Conservation (phyloP, 2,113 vertebrate genomes). For the Nanorana parkeri region DNA sequence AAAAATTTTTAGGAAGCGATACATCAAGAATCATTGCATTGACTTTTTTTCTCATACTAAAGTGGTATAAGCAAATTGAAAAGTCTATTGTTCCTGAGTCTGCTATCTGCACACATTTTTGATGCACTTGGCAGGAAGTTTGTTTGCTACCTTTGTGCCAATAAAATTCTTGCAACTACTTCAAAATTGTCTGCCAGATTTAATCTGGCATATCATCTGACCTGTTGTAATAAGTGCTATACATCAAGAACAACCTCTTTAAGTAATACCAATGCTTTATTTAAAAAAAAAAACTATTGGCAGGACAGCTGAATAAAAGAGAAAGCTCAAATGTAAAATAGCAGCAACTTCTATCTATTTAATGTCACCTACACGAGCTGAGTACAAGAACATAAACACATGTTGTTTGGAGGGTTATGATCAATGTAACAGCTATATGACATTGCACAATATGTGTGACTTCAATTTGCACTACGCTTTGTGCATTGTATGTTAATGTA, state of each 20-base stretch:
- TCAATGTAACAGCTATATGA: too few species aligned
- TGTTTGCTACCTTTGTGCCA: slow-evolving; percentile 34
- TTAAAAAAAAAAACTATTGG: slow-evolving; percentile 2
- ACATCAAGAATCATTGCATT: slow-evolving; percentile 41
- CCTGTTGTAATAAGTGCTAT: slow-evolving; percentile 26
- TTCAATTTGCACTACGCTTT: too few species aligned
- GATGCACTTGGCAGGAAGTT: slow-evolving; percentile 31
- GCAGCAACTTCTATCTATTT: neutral
- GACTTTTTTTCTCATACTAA: slow-evolving; percentile 31
- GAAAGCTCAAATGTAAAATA: neutral
- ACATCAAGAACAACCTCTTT: slow-evolving; percentile 28
- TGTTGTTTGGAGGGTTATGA: neutral
- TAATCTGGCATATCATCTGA: slow-evolving; percentile 46
- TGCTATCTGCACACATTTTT: slow-evolving; percentile 40
- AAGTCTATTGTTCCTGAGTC: slow-evolving; percentile 42
- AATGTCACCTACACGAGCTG: neutral
- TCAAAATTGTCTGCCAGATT: slow-evolving; percentile 40
- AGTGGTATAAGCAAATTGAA: slow-evolving; percentile 40
- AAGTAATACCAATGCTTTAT: slow-evolving; percentile 26
- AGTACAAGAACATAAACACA: neutral
- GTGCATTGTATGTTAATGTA: neutral
- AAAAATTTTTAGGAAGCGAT: slow-evolving; percentile 38
- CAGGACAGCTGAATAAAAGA: neutral
- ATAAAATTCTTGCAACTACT: slow-evolving; percentile 44
- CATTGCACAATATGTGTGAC: too few species aligned